These are phyloP conservation scores for Corapipo altera DNA, from an alignment of 2,113 vertebrate genomes.

Conservation along the genomic window DNA sequence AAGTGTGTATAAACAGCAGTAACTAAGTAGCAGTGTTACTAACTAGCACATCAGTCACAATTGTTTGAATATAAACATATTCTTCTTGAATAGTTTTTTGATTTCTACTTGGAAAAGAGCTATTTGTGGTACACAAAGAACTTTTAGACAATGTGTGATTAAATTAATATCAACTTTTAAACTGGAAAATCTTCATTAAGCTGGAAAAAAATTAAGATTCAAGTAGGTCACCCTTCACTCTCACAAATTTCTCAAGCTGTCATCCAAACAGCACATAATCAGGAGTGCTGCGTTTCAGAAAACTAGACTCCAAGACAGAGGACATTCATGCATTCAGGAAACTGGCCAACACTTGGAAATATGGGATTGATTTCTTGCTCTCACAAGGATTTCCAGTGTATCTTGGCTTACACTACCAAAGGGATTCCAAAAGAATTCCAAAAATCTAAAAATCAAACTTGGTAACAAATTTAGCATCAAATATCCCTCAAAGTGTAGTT, in stretches of 20 bases:
- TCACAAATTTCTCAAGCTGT: neutral
- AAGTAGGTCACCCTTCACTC: neutral
- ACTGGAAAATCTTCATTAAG: neutral
- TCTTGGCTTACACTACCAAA: neutral
- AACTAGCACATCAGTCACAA: neutral
- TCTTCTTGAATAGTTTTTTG: neutral
- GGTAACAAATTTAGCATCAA: constrained; percentile 3
- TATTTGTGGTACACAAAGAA: neutral
- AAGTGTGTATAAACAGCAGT: neutral
- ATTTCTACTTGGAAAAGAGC: constrained; percentile 16
- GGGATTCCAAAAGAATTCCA: neutral
- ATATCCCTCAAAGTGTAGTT: neutral
- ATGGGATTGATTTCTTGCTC: constrained; percentile 30
- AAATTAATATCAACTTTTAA: neutral
- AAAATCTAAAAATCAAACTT: neutral
- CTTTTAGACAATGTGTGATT: neutral
- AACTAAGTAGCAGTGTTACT: neutral
- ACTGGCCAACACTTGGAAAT: constrained; percentile 1
- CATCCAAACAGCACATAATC: neutral
- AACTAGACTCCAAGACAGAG: neutral
- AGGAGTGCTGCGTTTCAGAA: neutral
- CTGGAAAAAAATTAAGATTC: neutral
- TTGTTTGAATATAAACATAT: neutral
- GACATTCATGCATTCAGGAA: neutral
- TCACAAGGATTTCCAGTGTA: neutral